Conservation (phyloP, 2,113 vertebrate genomes). For the Chaetura pelagica region DNA sequence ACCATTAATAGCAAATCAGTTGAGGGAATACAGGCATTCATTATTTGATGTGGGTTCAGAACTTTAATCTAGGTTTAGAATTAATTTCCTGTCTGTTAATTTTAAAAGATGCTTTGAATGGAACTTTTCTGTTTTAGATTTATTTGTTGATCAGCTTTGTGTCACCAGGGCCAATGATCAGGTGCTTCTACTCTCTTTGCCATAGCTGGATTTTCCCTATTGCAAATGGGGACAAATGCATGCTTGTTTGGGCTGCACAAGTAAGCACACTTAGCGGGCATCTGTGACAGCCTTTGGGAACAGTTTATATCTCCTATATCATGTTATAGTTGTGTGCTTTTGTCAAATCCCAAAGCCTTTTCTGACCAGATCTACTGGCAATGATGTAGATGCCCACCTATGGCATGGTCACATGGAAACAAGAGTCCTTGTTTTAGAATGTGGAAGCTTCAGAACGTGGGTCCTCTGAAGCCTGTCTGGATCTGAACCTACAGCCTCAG, state of each 20-base stretch:
- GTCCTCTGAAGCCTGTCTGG: not conserved
- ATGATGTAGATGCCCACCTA: not conserved
- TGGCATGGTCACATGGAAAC: fast-evolving
- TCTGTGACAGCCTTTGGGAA: not conserved
- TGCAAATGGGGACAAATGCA: not conserved
- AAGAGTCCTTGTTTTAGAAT: not conserved
- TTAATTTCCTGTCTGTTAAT: not conserved
- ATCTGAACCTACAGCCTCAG: not conserved
- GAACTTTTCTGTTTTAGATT: not conserved
- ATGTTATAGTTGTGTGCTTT: not conserved
- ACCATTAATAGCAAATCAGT: not conserved
- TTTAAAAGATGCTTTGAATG: not conserved
- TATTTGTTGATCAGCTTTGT: not conserved
- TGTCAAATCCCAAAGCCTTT: not conserved
- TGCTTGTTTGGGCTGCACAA: not conserved
- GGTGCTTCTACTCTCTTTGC: not conserved
- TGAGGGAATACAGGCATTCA: not conserved
- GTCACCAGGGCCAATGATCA: no score
- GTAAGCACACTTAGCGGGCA: not conserved
- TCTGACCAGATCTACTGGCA: not conserved
- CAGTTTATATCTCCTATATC: not conserved
- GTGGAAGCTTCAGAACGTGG: not conserved
- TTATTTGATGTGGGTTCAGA: not conserved
- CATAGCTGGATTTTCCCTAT: fast-evolving
- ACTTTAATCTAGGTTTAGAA: not conserved